These are phyloP conservation scores for Tragelaphus strepsiceros DNA, from an alignment of 2,113 vertebrate species.

Conservation along the genomic window DNA sequence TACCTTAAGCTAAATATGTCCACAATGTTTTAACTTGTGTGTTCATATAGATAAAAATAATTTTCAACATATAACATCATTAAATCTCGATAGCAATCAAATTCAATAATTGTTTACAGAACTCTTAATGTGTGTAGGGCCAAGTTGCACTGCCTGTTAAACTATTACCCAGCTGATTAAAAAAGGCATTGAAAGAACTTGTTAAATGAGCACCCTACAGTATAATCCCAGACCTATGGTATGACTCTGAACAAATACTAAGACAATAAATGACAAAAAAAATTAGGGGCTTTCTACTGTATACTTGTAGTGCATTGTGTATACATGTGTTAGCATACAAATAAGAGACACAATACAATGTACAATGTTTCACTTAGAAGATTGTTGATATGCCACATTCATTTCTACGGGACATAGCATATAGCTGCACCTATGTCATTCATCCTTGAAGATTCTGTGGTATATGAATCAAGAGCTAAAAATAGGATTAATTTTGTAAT, in stretches of 20 bases:
- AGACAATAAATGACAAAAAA: background rate
- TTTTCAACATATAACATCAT: background rate
- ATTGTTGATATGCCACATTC: background rate
- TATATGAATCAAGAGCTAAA: background rate
- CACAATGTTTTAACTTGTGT: background rate
- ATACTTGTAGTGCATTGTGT: background rate
- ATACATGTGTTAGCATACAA: background rate
- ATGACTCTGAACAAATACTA: background rate
- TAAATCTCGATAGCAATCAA: background rate
- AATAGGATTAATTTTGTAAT: background rate
- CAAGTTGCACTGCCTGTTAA: background rate
- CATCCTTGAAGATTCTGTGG: background rate
- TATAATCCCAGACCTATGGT: background rate
- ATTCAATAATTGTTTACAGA: conserved; percentile 16
- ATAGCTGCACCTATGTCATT: background rate
- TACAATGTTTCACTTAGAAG: background rate
- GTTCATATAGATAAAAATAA: conserved; percentile 1
- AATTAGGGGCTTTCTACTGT: background rate
- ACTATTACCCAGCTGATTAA: background rate
- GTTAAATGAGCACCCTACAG: background rate
- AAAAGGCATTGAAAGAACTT: background rate
- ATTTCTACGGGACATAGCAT: background rate
- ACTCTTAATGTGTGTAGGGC: background rate
- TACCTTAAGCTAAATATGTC: conserved; percentile 41
- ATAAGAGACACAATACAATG: background rate